Percentiles rank a stretch among this genome's conserved stretches.
phyloP scores from a whole-genome alignment of 2,113 vertebrate species.

The Neolamprologus cancellatus region DNA sequence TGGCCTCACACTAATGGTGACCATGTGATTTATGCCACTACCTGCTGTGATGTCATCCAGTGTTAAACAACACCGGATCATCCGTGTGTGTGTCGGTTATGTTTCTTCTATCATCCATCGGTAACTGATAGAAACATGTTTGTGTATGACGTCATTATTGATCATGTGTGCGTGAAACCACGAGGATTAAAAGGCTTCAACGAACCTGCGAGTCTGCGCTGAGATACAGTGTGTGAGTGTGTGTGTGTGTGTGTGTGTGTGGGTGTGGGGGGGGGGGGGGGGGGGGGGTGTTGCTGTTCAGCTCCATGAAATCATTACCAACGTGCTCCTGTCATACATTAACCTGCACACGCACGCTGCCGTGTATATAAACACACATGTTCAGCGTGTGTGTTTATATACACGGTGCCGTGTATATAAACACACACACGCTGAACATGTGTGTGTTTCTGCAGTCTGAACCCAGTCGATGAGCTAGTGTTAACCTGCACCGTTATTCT shows the following conservation, averaged over 20 bases:
- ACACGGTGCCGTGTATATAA: too few species aligned
- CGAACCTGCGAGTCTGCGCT: not conserved
- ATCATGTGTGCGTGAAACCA: not conserved
- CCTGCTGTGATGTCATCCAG: not conserved
- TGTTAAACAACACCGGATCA: not conserved
- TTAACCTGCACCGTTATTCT: not conserved
- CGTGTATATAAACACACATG: not conserved
- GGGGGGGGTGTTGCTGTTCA: not conserved
- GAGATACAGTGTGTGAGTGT: not conserved
- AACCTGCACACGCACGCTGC: not conserved
- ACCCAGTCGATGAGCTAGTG: conserved; percentile 74
- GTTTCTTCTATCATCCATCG: not conserved
- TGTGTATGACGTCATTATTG: not conserved
- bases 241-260: not conserved
- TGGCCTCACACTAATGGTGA: not conserved
- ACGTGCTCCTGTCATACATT: not conserved
- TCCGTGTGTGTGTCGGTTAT: not conserved
- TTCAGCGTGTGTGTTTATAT: not conserved
- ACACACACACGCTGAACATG: not conserved
- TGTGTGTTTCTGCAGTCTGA: conserved; percentile 1
- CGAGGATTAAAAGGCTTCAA: not conserved
- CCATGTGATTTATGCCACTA: not conserved
- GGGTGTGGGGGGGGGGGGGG: accelerated
- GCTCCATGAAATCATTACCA: not conserved
- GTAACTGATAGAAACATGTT: not conserved